phyloP scores from a whole-genome alignment of 2,797 vertebrate genomes.

The Leucoraja ocellata region DNA sequence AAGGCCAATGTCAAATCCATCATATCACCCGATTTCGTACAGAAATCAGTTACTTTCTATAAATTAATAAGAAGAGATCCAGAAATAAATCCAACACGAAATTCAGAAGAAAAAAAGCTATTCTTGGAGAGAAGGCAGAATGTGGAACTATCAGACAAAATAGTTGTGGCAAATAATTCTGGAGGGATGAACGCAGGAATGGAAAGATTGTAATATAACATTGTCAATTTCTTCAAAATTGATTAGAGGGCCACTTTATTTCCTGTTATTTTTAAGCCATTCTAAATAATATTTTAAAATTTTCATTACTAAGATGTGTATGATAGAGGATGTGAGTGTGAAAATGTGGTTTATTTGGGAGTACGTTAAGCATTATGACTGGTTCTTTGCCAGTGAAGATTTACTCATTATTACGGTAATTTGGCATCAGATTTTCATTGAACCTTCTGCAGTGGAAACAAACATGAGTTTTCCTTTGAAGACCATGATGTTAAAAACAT shows the following conservation, averaged over 20 bases:
- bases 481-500: background rate
- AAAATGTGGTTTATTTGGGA: background rate
- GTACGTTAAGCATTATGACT: background rate
- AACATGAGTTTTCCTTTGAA: conserved; percentile 10
- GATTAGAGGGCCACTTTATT: background rate
- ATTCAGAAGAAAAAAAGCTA: background rate
- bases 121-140: background rate
- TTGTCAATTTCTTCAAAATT: background rate
- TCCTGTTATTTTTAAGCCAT: background rate
- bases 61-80: background rate
- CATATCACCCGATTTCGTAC: background rate
- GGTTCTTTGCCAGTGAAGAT: background rate
- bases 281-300: background rate
- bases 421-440: background rate
- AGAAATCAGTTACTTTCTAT: background rate
- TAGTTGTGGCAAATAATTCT: background rate
- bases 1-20: background rate
- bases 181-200: background rate
- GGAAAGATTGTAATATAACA: background rate
- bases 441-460: background rate
- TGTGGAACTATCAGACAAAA: background rate
- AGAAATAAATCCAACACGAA: background rate
- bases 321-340: background rate
- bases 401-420: background rate
- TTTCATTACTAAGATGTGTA: background rate